Base-by-base conservation (phyloP, 2,113 vertebrate species). In the Nibea coibor region DNA sequence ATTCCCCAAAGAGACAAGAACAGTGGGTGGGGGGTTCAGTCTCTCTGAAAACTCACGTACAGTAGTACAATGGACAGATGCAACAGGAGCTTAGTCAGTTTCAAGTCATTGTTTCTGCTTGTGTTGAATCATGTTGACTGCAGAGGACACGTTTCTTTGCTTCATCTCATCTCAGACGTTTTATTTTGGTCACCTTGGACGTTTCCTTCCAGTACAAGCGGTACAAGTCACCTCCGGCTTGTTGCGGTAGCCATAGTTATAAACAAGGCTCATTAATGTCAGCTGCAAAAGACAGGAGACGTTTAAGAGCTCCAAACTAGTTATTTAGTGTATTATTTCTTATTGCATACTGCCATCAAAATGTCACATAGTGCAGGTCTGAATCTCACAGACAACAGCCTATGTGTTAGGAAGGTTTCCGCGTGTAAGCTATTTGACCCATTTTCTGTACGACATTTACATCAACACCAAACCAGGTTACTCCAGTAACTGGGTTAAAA, bases 1-100 rank as follows among this genome's bases (percentile, higher is more conserved):
- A 70, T 56, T 68, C 73, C n/a, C 67, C 35, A 15, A 72, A 45
- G 78, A 78, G 26, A 69, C 22, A 31, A 39, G 35, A 39, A 35
- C 50, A 68, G 63, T 10, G 26, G 35, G 24, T 26, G 24, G 2
- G 35, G n/a, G 35, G 48, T 19, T 76, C 14, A 48, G 42, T 54
- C 43, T 51, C 53, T 35, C 26, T 71, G 26, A 71, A 75, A 26
- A 61, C 24, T 16, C 31, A 69, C 19, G 31, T 10, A 26, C 24
- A 61, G 50, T 15, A 17, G 0, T 2, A 24, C 43, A 81, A 24
- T 57, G 0, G 15, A 48, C 20, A 6, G 26, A 61, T 24, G n/a
- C 45, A 17, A 6, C 1, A 35, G 7, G n/a, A 56, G 53, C 45
- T 70, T 17, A 56, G 14, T 71, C 16, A 28, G 10, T 35, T 24